Evolutionary conservation across 2,888 invertebrate species (phyloP), one percentile per base, ranked within the genome.

Genomic region (Ectemnius lituratus): DNA sequence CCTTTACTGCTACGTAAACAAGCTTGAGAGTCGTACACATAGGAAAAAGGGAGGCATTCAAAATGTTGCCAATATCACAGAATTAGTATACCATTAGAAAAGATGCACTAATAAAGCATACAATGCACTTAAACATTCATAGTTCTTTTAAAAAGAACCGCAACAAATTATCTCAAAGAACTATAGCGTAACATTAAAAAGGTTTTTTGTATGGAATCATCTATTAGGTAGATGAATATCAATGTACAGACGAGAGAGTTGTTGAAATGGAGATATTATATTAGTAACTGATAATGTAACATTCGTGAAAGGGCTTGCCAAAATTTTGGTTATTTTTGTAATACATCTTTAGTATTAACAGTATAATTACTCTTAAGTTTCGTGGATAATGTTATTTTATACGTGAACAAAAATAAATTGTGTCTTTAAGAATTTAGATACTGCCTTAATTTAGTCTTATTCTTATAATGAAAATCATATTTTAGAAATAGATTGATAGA

Each of bases 331-430:
- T 70, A 27, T 46, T 64, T 75, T 74, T 47, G 65, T 47, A 45
- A 75, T 60, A 58, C 37, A 60, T 67, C 11, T 23, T 73, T 70
- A 69, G 61, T 59, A 56, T 67, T 62, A 57, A 56, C 57, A 68
- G 49, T 67, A 59, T 46, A 61, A 28, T 58, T 63, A 47, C 37
- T 58, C 57, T 69, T 63, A 71, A 45, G 70, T 78, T 80, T 23
- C 62, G 37, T 59, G 8, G 62, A 57, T 67, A 68, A 67, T 62
- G 23, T 81, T 81, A 79, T 63, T 80, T 82, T 82, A 78, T 81
- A 81, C n/a, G 75, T 74, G 70, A 78, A 67, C 27, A 59, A 75
- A 47, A 75, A 81, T 80, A 81, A 80, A 82, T 69, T 71, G 65
- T 67, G 60, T 74, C 70, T 78, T 80, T 37, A 37, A 37, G 37